Conservation (phyloP, 1,140 invertebrate genomes). For the Drosophila elegans region DNA sequence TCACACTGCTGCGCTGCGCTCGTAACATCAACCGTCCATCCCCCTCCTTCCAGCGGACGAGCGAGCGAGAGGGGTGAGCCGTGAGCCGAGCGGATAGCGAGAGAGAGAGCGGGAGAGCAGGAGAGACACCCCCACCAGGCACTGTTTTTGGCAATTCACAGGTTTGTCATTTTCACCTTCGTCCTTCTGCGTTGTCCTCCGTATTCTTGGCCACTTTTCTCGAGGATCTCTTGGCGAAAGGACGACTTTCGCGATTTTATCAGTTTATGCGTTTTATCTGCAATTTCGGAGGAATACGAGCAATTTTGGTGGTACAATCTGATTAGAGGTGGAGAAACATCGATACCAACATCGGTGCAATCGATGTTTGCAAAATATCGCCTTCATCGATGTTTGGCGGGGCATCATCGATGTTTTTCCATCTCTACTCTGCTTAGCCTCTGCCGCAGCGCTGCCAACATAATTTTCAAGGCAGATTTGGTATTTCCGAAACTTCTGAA, state of each 20-base stretch:
- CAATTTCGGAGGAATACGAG: slow-evolving; percentile 43
- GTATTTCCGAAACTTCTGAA: too few species aligned
- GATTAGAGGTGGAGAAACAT: not conserved
- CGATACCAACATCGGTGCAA: too few species aligned
- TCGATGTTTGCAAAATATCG: too few species aligned
- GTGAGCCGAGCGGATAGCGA: slow-evolving; percentile 4
- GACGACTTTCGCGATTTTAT: slow-evolving; percentile 34
- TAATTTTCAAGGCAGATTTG: too few species aligned
- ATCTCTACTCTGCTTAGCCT: too few species aligned
- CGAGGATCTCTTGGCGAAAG: slow-evolving; percentile 23
- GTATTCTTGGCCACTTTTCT: slow-evolving; percentile 15
- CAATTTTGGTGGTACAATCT: slow-evolving; percentile 45
- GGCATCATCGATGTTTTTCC: too few species aligned
- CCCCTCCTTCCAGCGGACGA: slow-evolving; percentile 51
- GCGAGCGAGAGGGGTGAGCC: slow-evolving; percentile 23
- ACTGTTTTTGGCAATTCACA: slow-evolving; percentile 57
- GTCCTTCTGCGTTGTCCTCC: slow-evolving; percentile 12
- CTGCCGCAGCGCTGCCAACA: too few species aligned
- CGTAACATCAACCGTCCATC: slow-evolving; percentile 71
- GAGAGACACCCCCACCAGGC: slow-evolving; percentile 66
- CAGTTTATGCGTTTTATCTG: slow-evolving; percentile 69
- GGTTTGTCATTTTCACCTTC: slow-evolving; percentile 52
- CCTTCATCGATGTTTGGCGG: too few species aligned
- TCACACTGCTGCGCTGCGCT: slow-evolving; percentile 62
- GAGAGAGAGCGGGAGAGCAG: slow-evolving; percentile 36